Evolutionary conservation across 2,113 vertebrate species (phyloP).

Genomic region (Mus spicilegus): DNA sequence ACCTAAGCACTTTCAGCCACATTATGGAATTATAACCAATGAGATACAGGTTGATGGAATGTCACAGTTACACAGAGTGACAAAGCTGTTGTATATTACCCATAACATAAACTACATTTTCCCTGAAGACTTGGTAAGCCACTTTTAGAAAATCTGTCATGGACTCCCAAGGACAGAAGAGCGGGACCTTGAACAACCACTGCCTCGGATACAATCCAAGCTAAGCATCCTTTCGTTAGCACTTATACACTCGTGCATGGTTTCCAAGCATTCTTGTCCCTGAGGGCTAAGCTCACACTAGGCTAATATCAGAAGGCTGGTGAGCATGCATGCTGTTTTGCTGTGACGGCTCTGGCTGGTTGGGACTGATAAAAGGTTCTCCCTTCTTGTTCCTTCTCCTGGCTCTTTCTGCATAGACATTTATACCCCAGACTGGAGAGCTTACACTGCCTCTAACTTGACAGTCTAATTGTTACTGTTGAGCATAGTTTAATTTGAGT

Average conservation of each 20-base stretch:
- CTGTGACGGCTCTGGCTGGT: not conserved
- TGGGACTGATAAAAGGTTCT: not conserved
- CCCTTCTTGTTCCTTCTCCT: not conserved
- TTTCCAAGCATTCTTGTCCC: not conserved
- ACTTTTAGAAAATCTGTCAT: not conserved
- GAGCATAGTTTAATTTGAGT: conserved; percentile 37
- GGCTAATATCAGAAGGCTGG: not conserved
- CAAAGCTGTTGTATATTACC: not conserved
- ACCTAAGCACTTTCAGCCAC: not conserved
- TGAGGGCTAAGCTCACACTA: not conserved
- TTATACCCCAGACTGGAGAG: not conserved
- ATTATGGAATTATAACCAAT: not conserved
- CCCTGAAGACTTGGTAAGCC: not conserved
- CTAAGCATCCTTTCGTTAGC: not conserved
- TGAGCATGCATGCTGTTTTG: not conserved
- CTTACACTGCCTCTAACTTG: not conserved
- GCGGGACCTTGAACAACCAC: not conserved
- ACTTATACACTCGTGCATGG: not conserved
- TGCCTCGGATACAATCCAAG: not conserved
- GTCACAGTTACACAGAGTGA: not conserved
- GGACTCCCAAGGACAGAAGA: not conserved
- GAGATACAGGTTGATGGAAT: not conserved
- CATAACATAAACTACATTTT: not conserved
- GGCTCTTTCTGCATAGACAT: not conserved
- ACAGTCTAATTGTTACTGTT: not conserved